Conservation (phyloP, 30 jellyfish, hydroid and myxozoan genomes). For the Aurelia sp. region DNA sequence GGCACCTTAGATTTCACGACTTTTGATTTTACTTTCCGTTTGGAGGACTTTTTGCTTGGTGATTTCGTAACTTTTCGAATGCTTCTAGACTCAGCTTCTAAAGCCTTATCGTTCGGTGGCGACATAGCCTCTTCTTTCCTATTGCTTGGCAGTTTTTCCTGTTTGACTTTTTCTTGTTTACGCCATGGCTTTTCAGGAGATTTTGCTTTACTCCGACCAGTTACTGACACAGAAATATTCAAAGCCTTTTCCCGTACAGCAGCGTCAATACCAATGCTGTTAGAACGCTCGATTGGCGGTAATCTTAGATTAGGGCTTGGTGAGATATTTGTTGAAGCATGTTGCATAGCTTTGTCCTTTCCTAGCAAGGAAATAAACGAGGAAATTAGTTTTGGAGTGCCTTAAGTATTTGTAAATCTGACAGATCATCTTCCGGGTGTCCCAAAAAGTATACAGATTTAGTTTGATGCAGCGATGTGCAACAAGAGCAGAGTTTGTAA, state of each 20-base stretch:
- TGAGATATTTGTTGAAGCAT: conserved; percentile 1
- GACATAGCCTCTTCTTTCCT: no score
- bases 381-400: conserved; percentile 3
- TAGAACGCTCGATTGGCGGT: conserved; percentile 21
- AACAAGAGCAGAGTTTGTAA: no score
- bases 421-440: no score
- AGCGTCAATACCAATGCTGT: no score
- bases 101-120: no score
- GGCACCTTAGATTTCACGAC: background rate
- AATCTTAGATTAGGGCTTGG: conserved; percentile 35
- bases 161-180: background rate
- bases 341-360: conserved; percentile 56
- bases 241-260: no score
- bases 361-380: conserved; percentile 60
- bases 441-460: no score
- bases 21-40: conserved; percentile 18
- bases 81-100: background rate
- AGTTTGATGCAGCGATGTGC: no score
- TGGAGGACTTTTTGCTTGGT: conserved; percentile 33
- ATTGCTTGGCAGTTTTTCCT: conserved; percentile 2
- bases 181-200: no score
- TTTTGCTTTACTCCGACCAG: no score
- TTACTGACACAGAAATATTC: no score
- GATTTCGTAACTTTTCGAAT: conserved; percentile 7
- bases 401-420: background rate